Conservation (phyloP, 2,797 vertebrate species). For the Heteromormyrus szaboi region DNA sequence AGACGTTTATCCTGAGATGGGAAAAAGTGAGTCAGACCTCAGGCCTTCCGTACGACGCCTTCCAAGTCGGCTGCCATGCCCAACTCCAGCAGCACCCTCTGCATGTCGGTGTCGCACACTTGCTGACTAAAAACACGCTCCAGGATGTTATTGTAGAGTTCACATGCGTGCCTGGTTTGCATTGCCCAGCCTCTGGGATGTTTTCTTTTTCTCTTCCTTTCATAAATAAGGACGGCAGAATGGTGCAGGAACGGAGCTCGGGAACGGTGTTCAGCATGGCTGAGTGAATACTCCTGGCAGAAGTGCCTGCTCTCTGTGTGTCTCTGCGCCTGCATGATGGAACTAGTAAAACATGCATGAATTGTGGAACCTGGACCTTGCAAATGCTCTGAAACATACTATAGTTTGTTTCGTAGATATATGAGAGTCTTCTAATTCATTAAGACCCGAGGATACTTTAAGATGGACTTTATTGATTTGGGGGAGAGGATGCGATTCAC, state of each 20-base stretch:
- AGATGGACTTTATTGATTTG: neutral
- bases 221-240: constrained; percentile 49
- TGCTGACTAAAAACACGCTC: constrained; percentile 48
- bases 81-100: neutral
- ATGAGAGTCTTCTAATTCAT: neutral
- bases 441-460: neutral
- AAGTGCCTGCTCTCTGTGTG: constrained; percentile 17
- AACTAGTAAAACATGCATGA: neutral
- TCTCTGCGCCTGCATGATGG: constrained; percentile 6
- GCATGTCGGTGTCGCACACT: constrained; percentile 42
- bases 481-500: neutral
- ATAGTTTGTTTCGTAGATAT: neutral
- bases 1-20: constrained; percentile 42
- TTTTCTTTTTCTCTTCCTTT: constrained; percentile 41
- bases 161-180: constrained; percentile 44
- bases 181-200: constrained; percentile 39
- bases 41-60: neutral
- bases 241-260: constrained; percentile 46
- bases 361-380: neutral
- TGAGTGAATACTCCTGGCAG: constrained; percentile 35
- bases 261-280: constrained; percentile 42
- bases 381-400: neutral
- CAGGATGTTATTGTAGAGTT: constrained; percentile 58
- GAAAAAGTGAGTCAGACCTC: neutral
- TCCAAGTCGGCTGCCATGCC: neutral